Conservation (phyloP, 2,797 vertebrate species). For the Falco naumanni region DNA sequence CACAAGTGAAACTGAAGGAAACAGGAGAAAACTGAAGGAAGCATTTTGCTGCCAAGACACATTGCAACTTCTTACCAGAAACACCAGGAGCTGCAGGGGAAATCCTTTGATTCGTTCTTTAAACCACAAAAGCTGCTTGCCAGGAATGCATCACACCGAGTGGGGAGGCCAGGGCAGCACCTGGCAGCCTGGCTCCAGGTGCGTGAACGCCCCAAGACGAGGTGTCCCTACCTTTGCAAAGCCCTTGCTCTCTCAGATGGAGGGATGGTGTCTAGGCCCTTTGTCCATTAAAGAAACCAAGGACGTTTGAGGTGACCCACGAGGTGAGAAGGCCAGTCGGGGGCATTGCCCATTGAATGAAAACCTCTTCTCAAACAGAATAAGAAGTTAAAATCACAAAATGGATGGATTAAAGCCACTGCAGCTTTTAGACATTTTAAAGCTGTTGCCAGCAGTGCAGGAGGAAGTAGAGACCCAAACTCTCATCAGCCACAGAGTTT, state of each 20-base stretch:
- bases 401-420: background rate
- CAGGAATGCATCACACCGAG: background rate
- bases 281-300: background rate
- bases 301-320: background rate
- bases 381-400: background rate
- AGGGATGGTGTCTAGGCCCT: background rate
- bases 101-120: conserved; percentile 32
- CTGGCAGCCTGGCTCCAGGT: background rate
- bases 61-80: background rate
- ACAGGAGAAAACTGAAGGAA: background rate
- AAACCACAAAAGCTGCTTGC: background rate
- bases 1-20: background rate
- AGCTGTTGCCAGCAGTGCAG: background rate
- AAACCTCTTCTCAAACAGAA: background rate
- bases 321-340: background rate
- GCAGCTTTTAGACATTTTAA: background rate
- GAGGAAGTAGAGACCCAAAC: background rate
- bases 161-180: background rate
- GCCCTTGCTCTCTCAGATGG: background rate
- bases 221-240: background rate
- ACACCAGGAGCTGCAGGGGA: background rate
- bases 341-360: background rate
- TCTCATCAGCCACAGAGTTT: background rate
- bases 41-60: background rate
- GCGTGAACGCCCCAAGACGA: fast-evolving